These are phyloP conservation scores for Trogon melanurus DNA, from an alignment of 2,113 vertebrate species.

Conservation along the genomic window DNA sequence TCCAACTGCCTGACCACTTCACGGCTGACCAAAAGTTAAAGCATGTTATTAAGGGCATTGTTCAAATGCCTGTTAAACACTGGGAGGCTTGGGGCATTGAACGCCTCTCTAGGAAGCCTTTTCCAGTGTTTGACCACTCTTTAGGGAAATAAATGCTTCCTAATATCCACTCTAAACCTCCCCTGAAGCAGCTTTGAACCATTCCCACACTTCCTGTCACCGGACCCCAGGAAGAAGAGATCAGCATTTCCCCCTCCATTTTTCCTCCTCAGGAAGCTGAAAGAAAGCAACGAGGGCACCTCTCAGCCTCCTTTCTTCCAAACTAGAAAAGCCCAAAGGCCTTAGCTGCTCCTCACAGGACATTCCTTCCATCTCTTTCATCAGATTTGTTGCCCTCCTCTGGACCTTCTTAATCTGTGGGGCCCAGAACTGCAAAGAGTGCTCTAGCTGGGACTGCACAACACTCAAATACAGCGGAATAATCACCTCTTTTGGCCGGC, in stretches of 20 bases:
- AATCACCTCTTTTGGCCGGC: fast-evolving
- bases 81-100: neutral
- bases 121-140: neutral
- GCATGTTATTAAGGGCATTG: neutral
- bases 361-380: neutral
- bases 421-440: neutral
- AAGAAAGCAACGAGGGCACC: neutral
- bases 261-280: neutral
- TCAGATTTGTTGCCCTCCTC: neutral
- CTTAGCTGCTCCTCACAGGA: fast-evolving
- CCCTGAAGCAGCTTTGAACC: fast-evolving
- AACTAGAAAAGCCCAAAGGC: neutral
- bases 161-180: neutral
- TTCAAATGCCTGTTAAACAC: neutral
- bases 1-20: neutral
- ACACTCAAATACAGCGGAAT: fast-evolving
- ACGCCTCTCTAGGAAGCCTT: too few species aligned
- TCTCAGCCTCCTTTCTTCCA: neutral
- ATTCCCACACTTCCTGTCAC: fast-evolving
- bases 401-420: neutral
- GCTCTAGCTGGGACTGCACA: neutral
- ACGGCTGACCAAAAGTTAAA: neutral
- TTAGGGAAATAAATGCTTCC: neutral
- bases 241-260: neutral
- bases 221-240: neutral